Evolutionary conservation across 2,797 vertebrate genomes (phyloP).

Genomic region (Girardinus metallicus): DNA sequence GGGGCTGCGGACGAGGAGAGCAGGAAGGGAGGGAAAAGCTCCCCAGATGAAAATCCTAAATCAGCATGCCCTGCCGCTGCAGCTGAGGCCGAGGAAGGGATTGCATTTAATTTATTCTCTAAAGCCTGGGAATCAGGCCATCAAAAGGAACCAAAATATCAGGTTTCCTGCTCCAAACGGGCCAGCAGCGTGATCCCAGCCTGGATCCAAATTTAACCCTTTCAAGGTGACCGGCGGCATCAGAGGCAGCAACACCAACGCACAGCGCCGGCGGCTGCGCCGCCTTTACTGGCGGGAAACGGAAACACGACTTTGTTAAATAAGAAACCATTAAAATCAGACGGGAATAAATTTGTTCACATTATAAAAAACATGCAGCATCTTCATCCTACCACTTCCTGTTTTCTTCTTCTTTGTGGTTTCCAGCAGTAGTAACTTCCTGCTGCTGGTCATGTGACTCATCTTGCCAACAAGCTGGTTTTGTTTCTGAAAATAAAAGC

Average conservation of each 20-base stretch:
- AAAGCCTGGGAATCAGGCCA: conserved; percentile 85
- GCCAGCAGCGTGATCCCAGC: conserved; percentile 69
- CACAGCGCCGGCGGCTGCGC: neutral
- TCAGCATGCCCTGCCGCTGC: conserved; percentile 87
- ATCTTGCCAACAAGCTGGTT: too few relatives aligned
- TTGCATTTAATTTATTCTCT: conserved; percentile 92
- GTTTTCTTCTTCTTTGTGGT: too few relatives aligned
- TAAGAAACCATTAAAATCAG: too few relatives aligned
- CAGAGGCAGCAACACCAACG: conserved; percentile 11
- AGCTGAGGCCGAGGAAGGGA: conserved; percentile 87
- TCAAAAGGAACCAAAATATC: conserved; percentile 87
- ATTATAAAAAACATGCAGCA: too few relatives aligned
- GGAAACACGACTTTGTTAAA: too few relatives aligned
- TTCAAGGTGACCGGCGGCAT: conserved; percentile 51
- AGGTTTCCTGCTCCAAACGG: conserved; percentile 81
- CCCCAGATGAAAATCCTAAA: conserved; percentile 92
- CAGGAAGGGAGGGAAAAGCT: conserved; percentile 86
- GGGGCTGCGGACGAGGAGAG: conserved; percentile 32
- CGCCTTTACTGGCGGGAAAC: neutral
- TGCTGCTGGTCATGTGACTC: too few relatives aligned
- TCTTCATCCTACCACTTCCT: too few relatives aligned
- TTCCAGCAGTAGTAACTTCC: too few relatives aligned
- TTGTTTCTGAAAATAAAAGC: too few relatives aligned
- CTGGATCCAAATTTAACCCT: conserved; percentile 72
- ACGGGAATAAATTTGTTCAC: too few relatives aligned